Conservation (phyloP, 2,888 invertebrate species). For the Limnephilus marmoratus region DNA sequence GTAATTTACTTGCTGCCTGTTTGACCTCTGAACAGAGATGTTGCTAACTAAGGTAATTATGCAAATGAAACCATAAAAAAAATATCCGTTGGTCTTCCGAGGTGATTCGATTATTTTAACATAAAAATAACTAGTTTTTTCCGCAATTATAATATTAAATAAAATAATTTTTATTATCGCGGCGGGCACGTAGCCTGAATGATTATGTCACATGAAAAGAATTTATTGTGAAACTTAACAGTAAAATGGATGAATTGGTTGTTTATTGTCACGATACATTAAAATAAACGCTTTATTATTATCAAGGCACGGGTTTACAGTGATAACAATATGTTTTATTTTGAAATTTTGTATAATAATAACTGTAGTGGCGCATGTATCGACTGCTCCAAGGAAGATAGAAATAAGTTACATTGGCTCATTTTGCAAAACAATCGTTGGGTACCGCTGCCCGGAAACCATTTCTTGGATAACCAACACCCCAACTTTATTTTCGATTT, state of each 20-base stretch:
- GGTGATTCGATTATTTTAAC: background rate
- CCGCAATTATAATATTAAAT: background rate
- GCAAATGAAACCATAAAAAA: background rate
- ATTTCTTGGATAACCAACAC: too few species aligned
- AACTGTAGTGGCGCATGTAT: background rate
- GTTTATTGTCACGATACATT: background rate
- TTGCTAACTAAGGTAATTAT: background rate
- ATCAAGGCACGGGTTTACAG: background rate
- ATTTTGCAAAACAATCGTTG: too few species aligned
- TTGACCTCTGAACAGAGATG: background rate
- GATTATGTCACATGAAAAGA: too few species aligned
- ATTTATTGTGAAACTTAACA: background rate
- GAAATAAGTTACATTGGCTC: too few species aligned
- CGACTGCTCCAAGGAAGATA: too few species aligned
- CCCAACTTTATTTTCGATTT: too few species aligned
- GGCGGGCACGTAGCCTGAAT: background rate
- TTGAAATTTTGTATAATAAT: background rate
- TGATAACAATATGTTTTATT: background rate
- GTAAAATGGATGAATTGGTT: background rate
- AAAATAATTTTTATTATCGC: background rate
- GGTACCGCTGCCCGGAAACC: too few species aligned
- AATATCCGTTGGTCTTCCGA: background rate
- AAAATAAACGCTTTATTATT: background rate
- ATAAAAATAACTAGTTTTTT: background rate
- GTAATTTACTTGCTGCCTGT: background rate